These are phyloP conservation scores for Apistogramma diplotaenia DNA, from an alignment of 2,113 vertebrate species.

Conservation along the genomic window DNA sequence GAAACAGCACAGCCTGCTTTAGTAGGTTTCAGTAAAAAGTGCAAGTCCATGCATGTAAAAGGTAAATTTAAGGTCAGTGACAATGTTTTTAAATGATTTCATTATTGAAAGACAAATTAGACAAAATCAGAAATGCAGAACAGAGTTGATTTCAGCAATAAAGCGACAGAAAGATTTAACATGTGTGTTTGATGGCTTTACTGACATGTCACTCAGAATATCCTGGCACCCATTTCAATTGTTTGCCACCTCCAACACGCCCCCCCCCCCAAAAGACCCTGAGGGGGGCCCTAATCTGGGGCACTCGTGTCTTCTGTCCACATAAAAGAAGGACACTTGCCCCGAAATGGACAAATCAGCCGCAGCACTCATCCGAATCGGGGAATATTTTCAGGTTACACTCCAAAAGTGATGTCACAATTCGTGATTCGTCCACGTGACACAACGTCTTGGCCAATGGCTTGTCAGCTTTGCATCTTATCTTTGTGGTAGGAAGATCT, in stretches of 20 bases:
- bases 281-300: constrained; percentile 65
- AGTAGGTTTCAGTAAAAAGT: background rate
- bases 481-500: constrained; percentile 60
- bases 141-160: background rate
- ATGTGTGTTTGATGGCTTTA: background rate
- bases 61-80: background rate
- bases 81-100: background rate
- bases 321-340: background rate
- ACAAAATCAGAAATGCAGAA: background rate
- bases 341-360: constrained; percentile 40
- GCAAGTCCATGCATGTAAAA: background rate
- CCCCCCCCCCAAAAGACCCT: constrained; percentile 34
- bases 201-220: constrained; percentile 43
- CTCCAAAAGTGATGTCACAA: constrained; percentile 69
- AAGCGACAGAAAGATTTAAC: background rate
- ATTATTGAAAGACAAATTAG: background rate
- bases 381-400: constrained; percentile 65
- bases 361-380: constrained; percentile 57
- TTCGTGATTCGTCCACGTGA: constrained; percentile 72
- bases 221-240: constrained; percentile 18
- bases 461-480: constrained; percentile 63
- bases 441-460: constrained; percentile 78
- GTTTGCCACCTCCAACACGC: constrained; percentile 5
- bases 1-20: background rate
- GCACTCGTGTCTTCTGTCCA: constrained; percentile 55